These are phyloP conservation scores for Simalia tracyae DNA, from an alignment of 2,797 vertebrate species.

Conservation along the genomic window DNA sequence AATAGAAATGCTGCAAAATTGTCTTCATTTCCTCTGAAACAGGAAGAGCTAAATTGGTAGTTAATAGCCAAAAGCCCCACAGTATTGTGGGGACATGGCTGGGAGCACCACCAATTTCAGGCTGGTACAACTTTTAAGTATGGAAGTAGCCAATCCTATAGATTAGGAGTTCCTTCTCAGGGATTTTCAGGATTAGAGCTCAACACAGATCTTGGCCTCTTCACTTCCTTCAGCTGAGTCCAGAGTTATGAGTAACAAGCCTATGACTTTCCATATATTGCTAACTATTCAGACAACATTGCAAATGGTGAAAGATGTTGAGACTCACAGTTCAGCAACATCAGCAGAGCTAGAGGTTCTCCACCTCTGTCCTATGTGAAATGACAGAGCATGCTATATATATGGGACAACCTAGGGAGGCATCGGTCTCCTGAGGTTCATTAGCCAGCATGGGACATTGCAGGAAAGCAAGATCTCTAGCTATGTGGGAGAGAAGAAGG, in stretches of 20 bases:
- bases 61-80: background rate
- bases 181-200: background rate
- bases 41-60: background rate
- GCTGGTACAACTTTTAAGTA: background rate
- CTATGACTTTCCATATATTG: background rate
- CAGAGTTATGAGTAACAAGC: background rate
- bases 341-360: no score
- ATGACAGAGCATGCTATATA: background rate
- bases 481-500: background rate
- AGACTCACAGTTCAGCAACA: no score
- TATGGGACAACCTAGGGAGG: background rate
- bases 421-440: background rate
- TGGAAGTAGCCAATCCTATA: background rate
- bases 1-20: background rate
- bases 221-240: background rate
- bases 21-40: background rate
- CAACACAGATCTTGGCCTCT: background rate
- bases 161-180: background rate
- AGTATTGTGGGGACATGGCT: background rate
- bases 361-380: no score
- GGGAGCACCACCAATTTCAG: background rate
- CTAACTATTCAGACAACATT: background rate
- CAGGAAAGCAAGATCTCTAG: background rate
- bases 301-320: background rate
- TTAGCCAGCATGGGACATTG: background rate